phyloP scores from a whole-genome alignment of 37 sponge, comb jelly and placozoan species.

The Spongilla lacustris region DNA sequence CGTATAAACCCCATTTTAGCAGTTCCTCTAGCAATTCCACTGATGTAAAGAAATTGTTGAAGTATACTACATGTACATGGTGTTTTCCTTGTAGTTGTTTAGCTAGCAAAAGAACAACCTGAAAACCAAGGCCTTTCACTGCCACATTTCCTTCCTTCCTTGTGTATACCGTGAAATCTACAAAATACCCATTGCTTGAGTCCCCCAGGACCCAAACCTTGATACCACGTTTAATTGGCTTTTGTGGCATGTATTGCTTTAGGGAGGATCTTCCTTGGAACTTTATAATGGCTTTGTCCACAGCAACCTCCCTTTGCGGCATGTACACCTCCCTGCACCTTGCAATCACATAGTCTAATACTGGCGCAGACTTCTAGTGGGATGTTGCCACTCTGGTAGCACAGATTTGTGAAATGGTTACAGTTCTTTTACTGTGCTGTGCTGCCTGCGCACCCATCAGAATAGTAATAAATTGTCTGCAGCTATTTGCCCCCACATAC shows the following conservation, averaged over 20 bases:
- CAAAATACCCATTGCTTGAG: conserved; percentile 16
- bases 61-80: conserved; percentile 36
- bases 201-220: conserved; percentile 61
- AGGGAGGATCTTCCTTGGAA: conserved; percentile 45
- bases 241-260: conserved; percentile 45
- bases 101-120: conserved; percentile 13
- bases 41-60: conserved; percentile 43
- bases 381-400: not conserved
- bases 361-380: not conserved
- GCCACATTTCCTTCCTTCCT: conserved; percentile 11
- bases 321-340: conserved; percentile 15
- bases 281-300: conserved; percentile 56
- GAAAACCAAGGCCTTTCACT: conserved; percentile 25
- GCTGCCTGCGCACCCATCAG: not conserved
- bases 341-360: not conserved
- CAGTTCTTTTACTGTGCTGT: not conserved
- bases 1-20: conserved; percentile 18
- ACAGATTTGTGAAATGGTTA: not conserved
- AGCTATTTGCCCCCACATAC: not conserved
- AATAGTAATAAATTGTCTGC: not conserved
- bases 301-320: conserved; percentile 13
- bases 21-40: conserved; percentile 2
- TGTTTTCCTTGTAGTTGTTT: not conserved
- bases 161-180: conserved; percentile 25
- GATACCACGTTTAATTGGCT: conserved; percentile 46